Conservation (phyloP, 2,113 vertebrate genomes). For the Xyrauchen texanus region DNA sequence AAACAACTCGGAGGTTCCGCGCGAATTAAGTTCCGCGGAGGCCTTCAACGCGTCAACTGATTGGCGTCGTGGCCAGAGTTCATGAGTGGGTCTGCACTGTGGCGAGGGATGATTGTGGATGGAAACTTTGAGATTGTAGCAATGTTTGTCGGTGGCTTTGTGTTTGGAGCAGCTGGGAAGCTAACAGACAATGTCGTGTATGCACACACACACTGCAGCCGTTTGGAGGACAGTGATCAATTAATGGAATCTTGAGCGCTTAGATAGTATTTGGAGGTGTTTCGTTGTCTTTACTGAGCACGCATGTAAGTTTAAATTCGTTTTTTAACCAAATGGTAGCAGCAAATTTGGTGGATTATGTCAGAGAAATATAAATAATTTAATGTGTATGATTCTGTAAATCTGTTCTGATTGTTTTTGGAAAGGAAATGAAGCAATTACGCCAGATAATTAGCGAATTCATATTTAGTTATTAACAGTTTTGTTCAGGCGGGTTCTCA, state of each 20-base stretch:
- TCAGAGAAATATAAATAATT: background rate
- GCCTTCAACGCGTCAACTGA: background rate
- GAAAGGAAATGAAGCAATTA: background rate
- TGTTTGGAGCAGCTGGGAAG: constrained; percentile 31
- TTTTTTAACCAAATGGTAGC: background rate
- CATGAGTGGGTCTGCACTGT: background rate
- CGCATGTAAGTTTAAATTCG: constrained; percentile 16
- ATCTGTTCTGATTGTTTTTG: background rate
- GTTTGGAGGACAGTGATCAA: background rate
- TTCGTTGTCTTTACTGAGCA: constrained; percentile 1
- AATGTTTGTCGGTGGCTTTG: constrained; percentile 38
- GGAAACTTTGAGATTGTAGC: background rate
- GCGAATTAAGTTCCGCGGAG: constrained; percentile 56
- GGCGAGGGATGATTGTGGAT: background rate
- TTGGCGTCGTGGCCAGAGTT: background rate
- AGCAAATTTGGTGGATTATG: no score
- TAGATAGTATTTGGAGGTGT: constrained; percentile 3
- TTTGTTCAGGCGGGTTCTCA: background rate
- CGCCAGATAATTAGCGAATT: background rate
- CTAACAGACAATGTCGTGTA: constrained; percentile 29
- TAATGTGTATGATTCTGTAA: background rate
- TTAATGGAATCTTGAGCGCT: constrained; percentile 23
- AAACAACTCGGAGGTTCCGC: constrained; percentile 73
- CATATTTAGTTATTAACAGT: background rate
- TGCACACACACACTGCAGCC: background rate